These are phyloP conservation scores for Hylaeus volcanicus DNA, from an alignment of 1,140 invertebrate genomes.

Conservation along the genomic window DNA sequence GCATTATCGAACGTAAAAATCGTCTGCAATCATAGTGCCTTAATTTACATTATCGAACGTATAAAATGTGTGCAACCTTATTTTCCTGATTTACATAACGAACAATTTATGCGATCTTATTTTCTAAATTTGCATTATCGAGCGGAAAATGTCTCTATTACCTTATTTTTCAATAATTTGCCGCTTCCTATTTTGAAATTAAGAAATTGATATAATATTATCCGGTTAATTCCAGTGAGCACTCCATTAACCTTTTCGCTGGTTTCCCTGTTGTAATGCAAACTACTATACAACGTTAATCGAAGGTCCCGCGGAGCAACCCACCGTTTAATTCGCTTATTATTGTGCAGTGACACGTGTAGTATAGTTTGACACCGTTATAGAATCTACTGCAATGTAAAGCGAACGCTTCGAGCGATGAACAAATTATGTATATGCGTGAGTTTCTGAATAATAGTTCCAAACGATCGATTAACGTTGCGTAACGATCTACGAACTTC, in stretches of 20 bases:
- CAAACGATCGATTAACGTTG: constrained; percentile 1
- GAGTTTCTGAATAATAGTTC: not conserved
- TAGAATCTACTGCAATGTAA: not conserved
- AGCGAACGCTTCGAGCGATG: not conserved
- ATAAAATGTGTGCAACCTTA: too few species aligned
- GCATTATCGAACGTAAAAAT: too few species aligned
- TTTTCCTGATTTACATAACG: too few species aligned
- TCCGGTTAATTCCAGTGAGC: not conserved
- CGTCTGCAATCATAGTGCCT: too few species aligned
- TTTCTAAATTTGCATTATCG: too few species aligned
- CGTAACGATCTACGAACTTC: not conserved
- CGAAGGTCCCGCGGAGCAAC: not conserved
- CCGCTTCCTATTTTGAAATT: too few species aligned
- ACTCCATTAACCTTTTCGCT: constrained; percentile 9
- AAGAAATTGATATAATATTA: not conserved
- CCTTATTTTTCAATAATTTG: too few species aligned
- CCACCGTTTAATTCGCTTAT: constrained; percentile 17
- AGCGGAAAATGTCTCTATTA: too few species aligned
- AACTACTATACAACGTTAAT: not conserved
- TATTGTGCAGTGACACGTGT: not conserved
- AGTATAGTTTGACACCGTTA: not conserved
- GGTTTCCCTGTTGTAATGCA: not conserved
- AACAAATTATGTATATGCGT: not conserved
- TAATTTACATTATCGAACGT: too few species aligned
- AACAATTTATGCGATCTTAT: too few species aligned